Base-by-base conservation (phyloP, 2,797 vertebrate genomes). In the Karalla daura region DNA sequence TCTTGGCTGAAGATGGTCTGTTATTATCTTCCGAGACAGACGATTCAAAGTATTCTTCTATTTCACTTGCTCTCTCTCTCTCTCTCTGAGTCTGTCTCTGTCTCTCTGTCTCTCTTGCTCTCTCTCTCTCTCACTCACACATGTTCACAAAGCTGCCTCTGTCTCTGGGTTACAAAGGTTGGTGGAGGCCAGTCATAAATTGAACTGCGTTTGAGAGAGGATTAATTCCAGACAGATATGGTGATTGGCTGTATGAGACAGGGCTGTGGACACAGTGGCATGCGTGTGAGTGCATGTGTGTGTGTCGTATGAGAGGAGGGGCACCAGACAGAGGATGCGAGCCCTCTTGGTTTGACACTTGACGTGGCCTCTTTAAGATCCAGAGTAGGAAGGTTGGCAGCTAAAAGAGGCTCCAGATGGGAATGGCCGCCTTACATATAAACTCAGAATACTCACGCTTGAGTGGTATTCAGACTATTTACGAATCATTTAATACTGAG, bases 1-100 rank as follows among this genome's bases (percentile, higher is more conserved):
- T 63, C 18, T 28, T 20, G 47, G 55, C 59, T 59, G 71, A 63
- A 35, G 80, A 89, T 20, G 81, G 72, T 55, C 89, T 90, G 86
- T 90, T 84, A 91, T 89, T 91, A 89, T 86, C 81, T 50, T 66
- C 63, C 18, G 30, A 56, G 65, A 47, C 63, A 76, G 69, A 85
- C 30, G 41, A 74, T 69, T 78, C 72, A 54, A 41, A 78, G 66
- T 40, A 23, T 61, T n/a, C n/a, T 41, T 72, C 54, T 70, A 65
- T 37, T 60, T 46, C 47, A 40, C 40, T 32, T 45, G 17, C 24
- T 41, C 51, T 25, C 50, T 20, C 40, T 25, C 55, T 28, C 55
- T 32, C 40, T 36, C 32, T 45, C 21, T 52, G 69, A 64, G 81
- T 70, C 69, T 68, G 32, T 45, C 41, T 78, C 81, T 85, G 79